Evolutionary conservation across 1,140 invertebrate species (phyloP), one percentile per base, ranked within the genome.

Genomic region (Piezodorus guildinii): DNA sequence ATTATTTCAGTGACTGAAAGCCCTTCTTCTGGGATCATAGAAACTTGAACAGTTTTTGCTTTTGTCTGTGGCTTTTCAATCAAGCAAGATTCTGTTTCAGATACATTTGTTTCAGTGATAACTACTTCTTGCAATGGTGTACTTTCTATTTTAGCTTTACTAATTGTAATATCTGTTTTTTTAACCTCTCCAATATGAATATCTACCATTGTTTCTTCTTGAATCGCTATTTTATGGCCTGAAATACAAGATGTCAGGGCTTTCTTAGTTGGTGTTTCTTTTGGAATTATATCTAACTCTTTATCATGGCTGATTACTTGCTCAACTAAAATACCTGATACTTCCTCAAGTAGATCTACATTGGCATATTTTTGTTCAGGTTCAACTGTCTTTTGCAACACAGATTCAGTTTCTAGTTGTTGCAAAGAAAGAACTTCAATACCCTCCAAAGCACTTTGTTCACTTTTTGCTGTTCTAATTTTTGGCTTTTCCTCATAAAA

Each of bases 341-440:
- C 73, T 34, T 74, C 69, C 68, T 81, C 80, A 12, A 74, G 72
- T 16, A 82, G 67, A 67, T 80, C 76, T 39, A 81, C 54, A 65
- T 66, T 72, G 0, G 78, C 81, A 46, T 68, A 71, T 69, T 81
- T 81, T 30, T 64, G 63, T 45, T 77, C 75, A n/a, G 79, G 79
- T 67, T 70, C 72, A 5, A 73, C 43, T 21, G 78, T 73, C 63
- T 70, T 70, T 12, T 68, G 70, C 66, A 79, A 77, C 65, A 75
- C 63, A 54, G 73, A 73, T 76, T 84, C 82, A 68, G 80, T 83
- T 69, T 83, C 81, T 9, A 73, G 77, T 21, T 74, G 67, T 72
- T 80, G 72, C 67, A 78, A 75, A 67, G 82, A 70, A 46, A 71
- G 73, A 8, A 84, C 69, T 56, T 76, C 72, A 17, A 85, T 58